These are phyloP conservation scores for Apeira syringaria DNA, from an alignment of 2,888 invertebrate species.

Conservation along the genomic window DNA sequence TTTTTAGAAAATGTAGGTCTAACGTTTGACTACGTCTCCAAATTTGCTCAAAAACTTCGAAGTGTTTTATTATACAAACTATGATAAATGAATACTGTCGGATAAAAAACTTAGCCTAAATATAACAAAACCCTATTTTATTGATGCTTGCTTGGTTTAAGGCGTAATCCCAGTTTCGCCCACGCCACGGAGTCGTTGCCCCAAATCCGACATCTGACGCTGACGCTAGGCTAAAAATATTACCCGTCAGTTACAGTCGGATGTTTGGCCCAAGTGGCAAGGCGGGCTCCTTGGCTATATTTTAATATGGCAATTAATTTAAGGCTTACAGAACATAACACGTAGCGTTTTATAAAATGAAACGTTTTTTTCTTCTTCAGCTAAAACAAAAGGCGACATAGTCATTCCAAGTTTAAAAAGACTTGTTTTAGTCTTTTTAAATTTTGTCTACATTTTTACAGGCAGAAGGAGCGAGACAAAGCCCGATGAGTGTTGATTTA, in stretches of 20 bases:
- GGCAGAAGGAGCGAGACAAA: too few species aligned
- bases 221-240: constrained; percentile 55
- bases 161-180: constrained; percentile 40
- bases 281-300: background rate
- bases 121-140: constrained; percentile 29
- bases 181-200: constrained; percentile 49
- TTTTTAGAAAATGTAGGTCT: too few species aligned
- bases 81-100: background rate
- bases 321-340: too few species aligned
- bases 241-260: constrained; percentile 46
- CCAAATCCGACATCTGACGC: constrained; percentile 50
- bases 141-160: constrained; percentile 20
- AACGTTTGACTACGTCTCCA: too few species aligned
- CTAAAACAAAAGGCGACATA: too few species aligned
- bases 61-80: background rate
- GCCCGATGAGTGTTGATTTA: too few species aligned
- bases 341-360: too few species aligned
- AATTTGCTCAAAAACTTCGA: too few species aligned
- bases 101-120: background rate
- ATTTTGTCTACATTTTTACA: too few species aligned
- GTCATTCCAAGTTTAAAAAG: too few species aligned
- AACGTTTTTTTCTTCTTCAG: too few species aligned
- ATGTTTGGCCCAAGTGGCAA: constrained; percentile 27
- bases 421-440: too few species aligned
- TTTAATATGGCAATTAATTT: background rate